phyloP scores from a whole-genome alignment of 2,888 invertebrate species.

The Rotaria magnacalcarata region DNA sequence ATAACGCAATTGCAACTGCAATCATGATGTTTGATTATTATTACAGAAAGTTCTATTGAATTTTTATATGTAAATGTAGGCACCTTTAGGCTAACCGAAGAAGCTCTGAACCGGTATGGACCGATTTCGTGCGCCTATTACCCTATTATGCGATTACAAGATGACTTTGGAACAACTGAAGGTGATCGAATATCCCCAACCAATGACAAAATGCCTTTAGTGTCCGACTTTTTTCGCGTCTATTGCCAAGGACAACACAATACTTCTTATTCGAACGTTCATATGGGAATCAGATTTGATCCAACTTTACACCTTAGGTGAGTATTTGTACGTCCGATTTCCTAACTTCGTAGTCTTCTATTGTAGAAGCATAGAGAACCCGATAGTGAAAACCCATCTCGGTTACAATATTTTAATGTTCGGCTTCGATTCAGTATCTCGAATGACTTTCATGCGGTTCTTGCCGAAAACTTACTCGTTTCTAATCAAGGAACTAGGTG shows the following conservation, averaged over 20 bases:
- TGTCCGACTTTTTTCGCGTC: conserved; percentile 53
- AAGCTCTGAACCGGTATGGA: conserved; percentile 59
- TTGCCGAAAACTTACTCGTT: conserved; percentile 53
- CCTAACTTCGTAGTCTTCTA: background rate
- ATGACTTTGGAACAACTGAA: conserved; percentile 49
- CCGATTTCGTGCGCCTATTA: conserved; percentile 64
- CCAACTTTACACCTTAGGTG: conserved; percentile 43
- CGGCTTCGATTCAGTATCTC: conserved; percentile 81
- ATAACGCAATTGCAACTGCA: background rate
- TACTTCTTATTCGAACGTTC: conserved; percentile 67
- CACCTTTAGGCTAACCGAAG: conserved; percentile 62
- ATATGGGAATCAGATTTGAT: conserved; percentile 64
- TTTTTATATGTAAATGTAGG: conserved; percentile 51
- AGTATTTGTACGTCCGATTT: background rate
- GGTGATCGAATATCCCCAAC: conserved; percentile 49
- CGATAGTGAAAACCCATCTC: conserved; percentile 59
- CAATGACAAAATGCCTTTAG: conserved; percentile 49
- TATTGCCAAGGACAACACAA: conserved; percentile 52
- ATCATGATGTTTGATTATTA: too few species aligned
- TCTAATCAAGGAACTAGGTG: conserved; percentile 51
- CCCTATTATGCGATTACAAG: conserved; percentile 53
- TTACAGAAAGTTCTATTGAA: too few species aligned
- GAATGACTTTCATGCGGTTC: conserved; percentile 62
- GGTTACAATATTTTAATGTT: conserved; percentile 74
- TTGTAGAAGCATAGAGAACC: background rate